Evolutionary conservation across 2,797 vertebrate species (phyloP).

Genomic region (Hypotaenidia okinawae): DNA sequence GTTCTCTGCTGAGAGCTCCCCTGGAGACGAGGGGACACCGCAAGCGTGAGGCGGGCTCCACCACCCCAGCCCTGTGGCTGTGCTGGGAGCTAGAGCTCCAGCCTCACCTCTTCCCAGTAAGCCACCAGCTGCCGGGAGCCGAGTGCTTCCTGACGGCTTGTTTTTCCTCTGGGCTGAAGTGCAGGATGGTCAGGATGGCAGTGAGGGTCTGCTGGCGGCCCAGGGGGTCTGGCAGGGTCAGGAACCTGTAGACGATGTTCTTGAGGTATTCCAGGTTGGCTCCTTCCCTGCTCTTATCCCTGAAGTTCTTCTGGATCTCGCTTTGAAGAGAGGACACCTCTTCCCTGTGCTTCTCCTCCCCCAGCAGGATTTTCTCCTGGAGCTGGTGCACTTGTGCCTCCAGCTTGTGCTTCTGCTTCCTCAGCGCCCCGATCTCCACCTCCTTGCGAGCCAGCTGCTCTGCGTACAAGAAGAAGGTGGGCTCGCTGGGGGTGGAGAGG

Average conservation of each 20-base stretch:
- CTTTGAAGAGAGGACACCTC: constrained; percentile 74
- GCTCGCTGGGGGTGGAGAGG: constrained; percentile 66
- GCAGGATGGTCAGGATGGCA: constrained; percentile 92
- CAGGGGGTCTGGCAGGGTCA: constrained; percentile 86
- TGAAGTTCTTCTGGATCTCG: constrained; percentile 81
- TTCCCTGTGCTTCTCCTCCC: constrained; percentile 82
- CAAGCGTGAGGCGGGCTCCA: no score
- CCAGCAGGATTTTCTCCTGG: constrained; percentile 80
- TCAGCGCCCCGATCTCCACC: constrained; percentile 82
- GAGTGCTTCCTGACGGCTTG: constrained; percentile 80
- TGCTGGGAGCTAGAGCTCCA: accelerated
- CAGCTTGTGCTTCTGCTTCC: constrained; percentile 85
- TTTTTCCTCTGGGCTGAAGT: constrained; percentile 94
- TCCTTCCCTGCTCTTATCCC: constrained; percentile 89
- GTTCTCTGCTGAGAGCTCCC: accelerated
- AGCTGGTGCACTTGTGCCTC: constrained; percentile 85
- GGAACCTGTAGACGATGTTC: constrained; percentile 89
- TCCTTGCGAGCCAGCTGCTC: constrained; percentile 93
- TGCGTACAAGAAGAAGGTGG: constrained; percentile 88
- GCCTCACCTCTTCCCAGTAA: constrained; percentile 77
- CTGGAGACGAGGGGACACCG: no score
- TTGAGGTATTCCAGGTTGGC: constrained; percentile 97
- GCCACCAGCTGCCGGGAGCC: constrained; percentile 82
- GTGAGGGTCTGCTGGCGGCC: constrained; percentile 91
- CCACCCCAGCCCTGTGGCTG: accelerated